These are phyloP conservation scores for Macrochelys suwanniensis DNA, from an alignment of 2,797 vertebrate genomes.

Conservation along the genomic window DNA sequence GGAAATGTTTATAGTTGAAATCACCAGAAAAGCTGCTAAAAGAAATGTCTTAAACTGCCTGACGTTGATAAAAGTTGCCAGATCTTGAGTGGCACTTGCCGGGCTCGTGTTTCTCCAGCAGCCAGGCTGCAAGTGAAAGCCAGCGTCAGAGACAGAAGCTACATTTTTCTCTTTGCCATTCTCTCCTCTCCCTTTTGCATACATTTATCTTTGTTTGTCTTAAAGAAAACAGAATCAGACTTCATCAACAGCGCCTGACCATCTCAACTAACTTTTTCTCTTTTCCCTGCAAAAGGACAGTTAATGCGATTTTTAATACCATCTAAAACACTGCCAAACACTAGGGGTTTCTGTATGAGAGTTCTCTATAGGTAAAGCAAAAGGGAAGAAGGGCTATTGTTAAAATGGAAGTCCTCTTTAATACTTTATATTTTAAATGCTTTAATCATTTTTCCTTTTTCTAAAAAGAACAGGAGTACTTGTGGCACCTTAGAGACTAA, in stretches of 20 bases:
- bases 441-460: neutral
- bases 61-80: rapidly evolving
- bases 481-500: no score
- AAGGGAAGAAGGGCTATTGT: neutral
- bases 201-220: neutral
- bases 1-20: neutral
- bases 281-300: neutral
- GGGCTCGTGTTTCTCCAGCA: neutral
- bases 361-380: neutral
- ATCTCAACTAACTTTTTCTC: neutral
- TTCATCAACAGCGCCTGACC: neutral
- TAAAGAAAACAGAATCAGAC: neutral
- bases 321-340: conserved; percentile 26
- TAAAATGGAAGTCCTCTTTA: neutral
- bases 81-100: neutral
- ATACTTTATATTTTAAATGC: neutral
- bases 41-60: neutral
- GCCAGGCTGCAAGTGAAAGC: neutral
- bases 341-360: neutral
- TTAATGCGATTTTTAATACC: conserved; percentile 21
- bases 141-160: neutral
- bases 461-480: no score
- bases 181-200: neutral
- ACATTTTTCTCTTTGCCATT: neutral
- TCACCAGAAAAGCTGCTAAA: neutral